Evolutionary conservation across 1,140 invertebrate species (phyloP).

Genomic region (Megalopta genalis): DNA sequence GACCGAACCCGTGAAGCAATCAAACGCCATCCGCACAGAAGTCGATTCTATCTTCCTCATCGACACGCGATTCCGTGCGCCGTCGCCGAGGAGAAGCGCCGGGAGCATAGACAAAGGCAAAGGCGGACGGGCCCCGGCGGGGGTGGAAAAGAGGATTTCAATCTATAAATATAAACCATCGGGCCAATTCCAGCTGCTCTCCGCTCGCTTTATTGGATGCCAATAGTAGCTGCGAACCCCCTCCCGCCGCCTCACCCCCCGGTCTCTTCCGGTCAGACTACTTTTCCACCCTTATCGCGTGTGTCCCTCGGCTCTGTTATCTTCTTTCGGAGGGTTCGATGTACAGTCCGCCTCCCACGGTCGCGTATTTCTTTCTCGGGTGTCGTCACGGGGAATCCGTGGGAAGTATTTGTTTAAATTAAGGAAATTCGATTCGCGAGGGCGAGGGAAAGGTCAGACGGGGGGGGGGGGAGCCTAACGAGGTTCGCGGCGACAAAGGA

Average conservation of each 20-base stretch:
- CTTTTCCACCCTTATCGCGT: no score
- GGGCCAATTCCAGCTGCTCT: constrained; percentile 52
- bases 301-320: background rate
- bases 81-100: background rate
- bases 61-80: background rate
- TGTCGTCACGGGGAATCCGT: no score
- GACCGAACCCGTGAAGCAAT: background rate
- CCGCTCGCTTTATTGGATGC: constrained; percentile 58
- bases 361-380: no score
- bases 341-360: background rate
- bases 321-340: background rate
- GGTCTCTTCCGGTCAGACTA: constrained; percentile 4
- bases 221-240: constrained; percentile 55
- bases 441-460: no score
- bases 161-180: constrained; percentile 68
- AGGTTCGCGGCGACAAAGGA: no score
- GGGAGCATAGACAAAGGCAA: constrained; percentile 7
- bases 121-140: background rate
- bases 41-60: constrained; percentile 1
- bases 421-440: no score
- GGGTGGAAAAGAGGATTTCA: constrained; percentile 43
- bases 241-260: constrained; percentile 37
- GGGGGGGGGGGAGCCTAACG: no score
- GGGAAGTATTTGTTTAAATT: no score
- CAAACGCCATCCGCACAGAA: background rate